phyloP scores from a whole-genome alignment of 2,888 invertebrate genomes.

The Sthenelais limicola region DNA sequence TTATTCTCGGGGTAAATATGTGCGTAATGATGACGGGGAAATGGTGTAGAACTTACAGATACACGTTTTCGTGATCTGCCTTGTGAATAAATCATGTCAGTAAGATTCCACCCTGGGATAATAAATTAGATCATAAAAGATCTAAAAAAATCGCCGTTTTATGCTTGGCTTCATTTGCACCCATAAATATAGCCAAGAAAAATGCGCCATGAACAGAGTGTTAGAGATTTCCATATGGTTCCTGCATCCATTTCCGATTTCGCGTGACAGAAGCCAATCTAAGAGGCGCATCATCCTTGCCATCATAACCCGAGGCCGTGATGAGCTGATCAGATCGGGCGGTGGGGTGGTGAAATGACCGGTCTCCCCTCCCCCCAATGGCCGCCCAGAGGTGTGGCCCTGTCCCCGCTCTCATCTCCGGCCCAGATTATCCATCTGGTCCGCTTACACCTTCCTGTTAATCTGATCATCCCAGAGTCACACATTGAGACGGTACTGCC shows the following conservation, averaged over 20 bases:
- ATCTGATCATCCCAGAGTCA: conserved; percentile 18
- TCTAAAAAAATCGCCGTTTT: too few relatives aligned
- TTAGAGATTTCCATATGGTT: too few relatives aligned
- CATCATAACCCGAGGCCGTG: conserved; percentile 1
- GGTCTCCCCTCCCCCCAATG: background rate
- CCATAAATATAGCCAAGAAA: too few relatives aligned
- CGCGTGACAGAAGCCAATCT: conserved; percentile 10
- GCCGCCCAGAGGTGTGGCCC: background rate
- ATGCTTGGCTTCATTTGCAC: too few relatives aligned
- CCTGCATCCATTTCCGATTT: conserved; percentile 3
- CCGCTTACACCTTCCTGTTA: conserved; percentile 7
- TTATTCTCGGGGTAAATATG: too few relatives aligned
- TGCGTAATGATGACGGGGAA: too few relatives aligned
- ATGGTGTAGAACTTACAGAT: too few relatives aligned
- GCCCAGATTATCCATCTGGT: conserved; percentile 15
- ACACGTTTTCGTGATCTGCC: too few relatives aligned
- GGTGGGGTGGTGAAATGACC: conserved; percentile 1
- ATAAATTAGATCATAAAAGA: too few relatives aligned
- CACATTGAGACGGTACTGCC: conserved; percentile 5
- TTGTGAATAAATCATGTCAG: too few relatives aligned
- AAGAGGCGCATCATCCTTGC: background rate
- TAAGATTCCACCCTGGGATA: too few relatives aligned
- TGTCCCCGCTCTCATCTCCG: background rate
- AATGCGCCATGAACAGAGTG: too few relatives aligned
- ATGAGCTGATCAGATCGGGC: background rate